A percentile compares a stretch with the other conserved stretches of the same genome.
Conservation (phyloP, 2,113 vertebrate species). For the Lontra canadensis region DNA sequence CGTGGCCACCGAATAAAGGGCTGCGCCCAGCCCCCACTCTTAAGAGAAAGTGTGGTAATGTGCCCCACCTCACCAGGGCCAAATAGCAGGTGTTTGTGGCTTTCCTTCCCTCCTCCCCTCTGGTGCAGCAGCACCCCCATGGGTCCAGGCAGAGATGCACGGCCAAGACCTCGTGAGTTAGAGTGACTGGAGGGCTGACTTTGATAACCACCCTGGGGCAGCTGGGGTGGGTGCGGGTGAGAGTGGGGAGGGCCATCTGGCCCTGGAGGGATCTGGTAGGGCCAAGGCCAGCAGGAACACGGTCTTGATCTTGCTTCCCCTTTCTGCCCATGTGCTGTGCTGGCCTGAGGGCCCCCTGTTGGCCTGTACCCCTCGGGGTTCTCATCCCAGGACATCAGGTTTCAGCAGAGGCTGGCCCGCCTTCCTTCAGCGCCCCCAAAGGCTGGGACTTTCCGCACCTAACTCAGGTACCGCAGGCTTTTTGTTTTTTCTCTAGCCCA, state of each 20-base stretch:
- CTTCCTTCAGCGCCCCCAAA: background rate
- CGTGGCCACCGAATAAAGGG: background rate
- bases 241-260: background rate
- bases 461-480: background rate
- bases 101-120: background rate
- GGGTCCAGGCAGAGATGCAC: background rate
- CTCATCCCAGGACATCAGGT: background rate
- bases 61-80: background rate
- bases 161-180: background rate
- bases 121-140: fast-evolving
- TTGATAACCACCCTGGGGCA: background rate
- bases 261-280: background rate
- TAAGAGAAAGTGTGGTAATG: background rate
- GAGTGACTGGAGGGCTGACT: background rate
- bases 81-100: background rate
- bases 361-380: background rate
- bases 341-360: background rate
- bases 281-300: background rate
- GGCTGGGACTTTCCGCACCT: background rate
- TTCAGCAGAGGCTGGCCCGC: background rate
- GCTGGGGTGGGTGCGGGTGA: background rate
- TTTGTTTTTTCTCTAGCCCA: background rate
- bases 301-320: background rate
- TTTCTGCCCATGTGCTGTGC: no score
- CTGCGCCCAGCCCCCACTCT: fast-evolving